Percentiles rank a stretch among this genome's conserved stretches.
Conservation (phyloP, 2,113 vertebrate species). For the Psettodes erumei region DNA sequence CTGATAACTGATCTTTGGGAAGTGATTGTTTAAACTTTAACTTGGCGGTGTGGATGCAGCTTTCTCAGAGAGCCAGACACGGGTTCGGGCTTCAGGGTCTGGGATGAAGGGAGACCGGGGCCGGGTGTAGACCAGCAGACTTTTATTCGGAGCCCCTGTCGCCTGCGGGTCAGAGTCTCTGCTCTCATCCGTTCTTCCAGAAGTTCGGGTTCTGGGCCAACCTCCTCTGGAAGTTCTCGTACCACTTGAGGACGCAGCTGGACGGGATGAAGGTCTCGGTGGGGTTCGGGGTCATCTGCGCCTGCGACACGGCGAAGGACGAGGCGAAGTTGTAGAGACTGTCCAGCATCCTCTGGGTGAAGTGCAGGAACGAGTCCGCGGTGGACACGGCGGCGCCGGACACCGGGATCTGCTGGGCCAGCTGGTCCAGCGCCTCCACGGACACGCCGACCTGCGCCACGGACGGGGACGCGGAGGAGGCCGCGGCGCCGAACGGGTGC, state of each 20-base stretch:
- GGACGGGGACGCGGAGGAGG: constrained; percentile 79
- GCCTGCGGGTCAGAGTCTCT: too few relatives aligned
- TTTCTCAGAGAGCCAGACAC: too few relatives aligned
- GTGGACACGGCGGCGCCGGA: constrained; percentile 90
- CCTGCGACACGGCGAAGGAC: constrained; percentile 93
- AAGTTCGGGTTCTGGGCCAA: constrained; percentile 95
- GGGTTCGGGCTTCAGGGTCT: too few relatives aligned
- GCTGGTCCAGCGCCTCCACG: constrained; percentile 90
- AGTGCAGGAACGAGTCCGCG: constrained; percentile 92
- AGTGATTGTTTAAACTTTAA: too few relatives aligned
- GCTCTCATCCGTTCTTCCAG: constrained; percentile 86
- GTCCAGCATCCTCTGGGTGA: constrained; percentile 98
- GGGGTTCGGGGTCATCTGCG: constrained; percentile 94
- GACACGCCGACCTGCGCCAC: constrained; percentile 97
- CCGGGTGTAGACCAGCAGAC: not conserved
- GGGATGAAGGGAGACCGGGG: not conserved
- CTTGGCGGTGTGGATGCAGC: too few relatives aligned
- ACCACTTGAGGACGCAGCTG: constrained; percentile 93
- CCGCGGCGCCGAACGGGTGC: constrained; percentile 90
- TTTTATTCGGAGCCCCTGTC: not conserved
- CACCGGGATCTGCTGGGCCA: constrained; percentile 94
- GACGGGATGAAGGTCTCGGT: constrained; percentile 95
- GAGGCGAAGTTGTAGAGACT: constrained; percentile 94
- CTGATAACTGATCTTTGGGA: too few relatives aligned
- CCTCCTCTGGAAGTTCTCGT: constrained; percentile 96